These are phyloP conservation scores for Mohoua ochrocephala DNA, from an alignment of 2,113 vertebrate species.

Conservation along the genomic window DNA sequence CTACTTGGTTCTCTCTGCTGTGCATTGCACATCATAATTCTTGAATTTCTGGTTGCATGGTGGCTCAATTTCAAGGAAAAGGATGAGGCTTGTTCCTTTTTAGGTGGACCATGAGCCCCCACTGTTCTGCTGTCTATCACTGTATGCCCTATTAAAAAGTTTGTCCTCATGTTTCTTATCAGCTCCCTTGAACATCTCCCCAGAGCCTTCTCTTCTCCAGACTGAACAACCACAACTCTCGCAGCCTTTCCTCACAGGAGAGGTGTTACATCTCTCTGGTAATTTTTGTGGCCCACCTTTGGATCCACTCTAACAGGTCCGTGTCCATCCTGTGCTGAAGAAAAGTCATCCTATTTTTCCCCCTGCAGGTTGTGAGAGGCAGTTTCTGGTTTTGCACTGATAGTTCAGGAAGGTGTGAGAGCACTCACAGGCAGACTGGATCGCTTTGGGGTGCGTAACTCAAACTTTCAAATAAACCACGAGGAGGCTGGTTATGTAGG, in stretches of 20 bases:
- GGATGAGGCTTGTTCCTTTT: background rate
- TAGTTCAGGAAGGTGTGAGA: background rate
- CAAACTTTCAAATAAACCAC: background rate
- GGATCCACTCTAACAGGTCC: background rate
- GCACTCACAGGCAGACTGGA: background rate
- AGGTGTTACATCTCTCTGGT: background rate
- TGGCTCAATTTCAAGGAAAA: background rate
- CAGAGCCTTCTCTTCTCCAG: background rate
- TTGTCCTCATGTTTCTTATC: background rate
- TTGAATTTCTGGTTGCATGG: background rate
- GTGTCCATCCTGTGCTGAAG: background rate
- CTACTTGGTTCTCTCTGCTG: background rate
- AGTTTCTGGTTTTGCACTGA: background rate
- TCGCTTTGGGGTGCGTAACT: background rate
- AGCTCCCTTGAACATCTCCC: background rate
- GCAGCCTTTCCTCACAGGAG: background rate
- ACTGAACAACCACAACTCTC: background rate
- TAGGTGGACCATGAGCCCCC: background rate
- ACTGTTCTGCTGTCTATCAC: background rate
- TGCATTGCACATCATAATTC: background rate
- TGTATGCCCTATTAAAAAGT: background rate
- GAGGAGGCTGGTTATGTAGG: background rate
- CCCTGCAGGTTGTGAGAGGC: background rate
- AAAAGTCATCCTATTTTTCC: background rate
- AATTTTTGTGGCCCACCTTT: background rate